Percentiles rank a stretch among this genome's conserved stretches.
Evolutionary conservation across 2,797 vertebrate genomes (phyloP).

Genomic region (Fundulus diaphanus): DNA sequence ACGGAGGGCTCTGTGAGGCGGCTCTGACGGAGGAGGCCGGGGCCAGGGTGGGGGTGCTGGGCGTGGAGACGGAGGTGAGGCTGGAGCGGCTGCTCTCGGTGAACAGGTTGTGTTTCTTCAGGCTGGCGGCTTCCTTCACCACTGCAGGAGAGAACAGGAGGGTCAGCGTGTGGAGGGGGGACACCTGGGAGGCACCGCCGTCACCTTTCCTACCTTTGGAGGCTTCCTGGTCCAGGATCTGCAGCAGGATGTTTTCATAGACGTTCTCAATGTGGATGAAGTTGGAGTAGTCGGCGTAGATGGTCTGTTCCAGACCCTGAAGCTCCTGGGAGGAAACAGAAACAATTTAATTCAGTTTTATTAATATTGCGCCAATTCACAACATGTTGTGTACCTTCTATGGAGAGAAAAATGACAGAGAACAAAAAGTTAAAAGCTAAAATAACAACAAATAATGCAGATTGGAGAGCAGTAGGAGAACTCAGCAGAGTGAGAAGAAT

Average conservation of each 20-base stretch:
- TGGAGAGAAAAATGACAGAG: too few species aligned
- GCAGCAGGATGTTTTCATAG: conserved; percentile 89
- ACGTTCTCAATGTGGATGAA: conserved; percentile 91
- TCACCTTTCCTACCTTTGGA: conserved; percentile 83
- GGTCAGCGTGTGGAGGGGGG: background rate
- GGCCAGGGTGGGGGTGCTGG: conserved; percentile 74
- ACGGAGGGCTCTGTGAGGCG: conserved; percentile 6
- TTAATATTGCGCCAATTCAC: too few species aligned
- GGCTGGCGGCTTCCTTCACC: conserved; percentile 88
- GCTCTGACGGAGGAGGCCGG: background rate
- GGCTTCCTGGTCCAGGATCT: conserved; percentile 85
- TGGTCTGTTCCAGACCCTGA: conserved; percentile 84
- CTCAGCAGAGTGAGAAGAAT: too few species aligned
- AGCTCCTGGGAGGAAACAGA: conserved; percentile 81
- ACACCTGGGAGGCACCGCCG: too few species aligned
- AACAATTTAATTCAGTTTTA: too few species aligned
- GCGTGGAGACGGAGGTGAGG: conserved; percentile 80
- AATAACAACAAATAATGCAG: too few species aligned
- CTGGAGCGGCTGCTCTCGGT: conserved; percentile 87
- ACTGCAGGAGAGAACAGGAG: conserved; percentile 71
- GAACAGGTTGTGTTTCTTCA: conserved; percentile 91
- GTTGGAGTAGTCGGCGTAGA: conserved; percentile 85
- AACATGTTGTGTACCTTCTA: too few species aligned
- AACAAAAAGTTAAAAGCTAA: too few species aligned
- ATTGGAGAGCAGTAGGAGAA: too few species aligned